Conservation (phyloP, 2,113 vertebrate genomes). For the Xenopus borealis region DNA sequence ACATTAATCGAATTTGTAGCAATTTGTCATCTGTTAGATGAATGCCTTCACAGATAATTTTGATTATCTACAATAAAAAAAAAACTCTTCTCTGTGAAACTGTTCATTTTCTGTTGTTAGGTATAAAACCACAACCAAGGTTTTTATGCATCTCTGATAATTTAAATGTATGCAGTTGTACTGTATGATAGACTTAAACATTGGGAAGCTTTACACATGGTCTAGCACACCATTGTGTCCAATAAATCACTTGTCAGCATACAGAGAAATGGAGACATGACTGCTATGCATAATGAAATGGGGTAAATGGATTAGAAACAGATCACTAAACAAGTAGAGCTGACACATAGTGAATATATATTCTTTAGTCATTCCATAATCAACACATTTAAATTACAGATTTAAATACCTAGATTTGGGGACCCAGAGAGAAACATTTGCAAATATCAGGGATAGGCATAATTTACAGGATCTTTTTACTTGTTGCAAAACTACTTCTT, state of each 20-base stretch:
- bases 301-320: slow-evolving; percentile 9
- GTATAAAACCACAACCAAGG: neutral
- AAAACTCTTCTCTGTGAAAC: neutral
- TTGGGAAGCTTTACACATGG: slow-evolving; percentile 34
- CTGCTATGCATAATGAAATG: slow-evolving; percentile 36
- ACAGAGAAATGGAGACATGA: slow-evolving; percentile 37
- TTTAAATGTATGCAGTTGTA: slow-evolving; percentile 31
- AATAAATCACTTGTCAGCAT: slow-evolving; percentile 44
- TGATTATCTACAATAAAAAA: slow-evolving; percentile 49
- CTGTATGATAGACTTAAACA: slow-evolving; percentile 38
- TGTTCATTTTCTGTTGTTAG: slow-evolving; percentile 1
- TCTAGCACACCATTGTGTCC: slow-evolving; percentile 26
- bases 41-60: slow-evolving; percentile 37
- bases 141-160: slow-evolving; percentile 26
- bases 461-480: no score
- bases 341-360: slow-evolving; percentile 1
- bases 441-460: no score
- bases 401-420: no score
- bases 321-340: neutral
- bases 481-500: no score
- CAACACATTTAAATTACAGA: neutral
- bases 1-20: slow-evolving; percentile 46
- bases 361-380: neutral
- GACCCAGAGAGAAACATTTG: no score
- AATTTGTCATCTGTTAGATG: slow-evolving; percentile 37